Evolutionary conservation across 1,140 invertebrate species (phyloP).

Genomic region (Pemphigus obesinymphae): DNA sequence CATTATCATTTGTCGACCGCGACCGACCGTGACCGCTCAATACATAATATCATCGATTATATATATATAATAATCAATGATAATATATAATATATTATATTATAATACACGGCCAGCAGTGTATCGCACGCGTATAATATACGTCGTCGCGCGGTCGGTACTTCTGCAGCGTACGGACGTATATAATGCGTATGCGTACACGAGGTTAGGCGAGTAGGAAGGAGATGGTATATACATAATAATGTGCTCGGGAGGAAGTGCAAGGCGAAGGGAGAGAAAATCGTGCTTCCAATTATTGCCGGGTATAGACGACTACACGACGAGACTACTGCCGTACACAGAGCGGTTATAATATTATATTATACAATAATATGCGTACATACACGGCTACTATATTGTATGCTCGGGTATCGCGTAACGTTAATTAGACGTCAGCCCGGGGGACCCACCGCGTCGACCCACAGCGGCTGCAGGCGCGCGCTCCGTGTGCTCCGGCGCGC

Average conservation of each 20-base stretch:
- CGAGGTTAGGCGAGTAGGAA: background rate
- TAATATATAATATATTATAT: too few species aligned
- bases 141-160: too few species aligned
- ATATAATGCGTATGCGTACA: too few species aligned
- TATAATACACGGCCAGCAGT: too few species aligned
- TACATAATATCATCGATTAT: too few species aligned
- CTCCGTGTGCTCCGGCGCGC: background rate
- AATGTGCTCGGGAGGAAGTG: background rate
- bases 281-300: slow-evolving; percentile 40
- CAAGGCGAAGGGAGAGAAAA: background rate
- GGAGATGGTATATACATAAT: background rate
- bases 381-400: background rate
- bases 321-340: background rate
- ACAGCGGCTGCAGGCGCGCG: background rate
- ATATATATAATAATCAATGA: too few species aligned
- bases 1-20: background rate
- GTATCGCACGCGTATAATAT: too few species aligned
- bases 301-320: slow-evolving; percentile 22
- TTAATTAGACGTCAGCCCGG: slow-evolving; percentile 40
- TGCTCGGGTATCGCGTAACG: slow-evolving; percentile 12
- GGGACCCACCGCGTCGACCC: slow-evolving; percentile 34
- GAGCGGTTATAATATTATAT: too few species aligned
- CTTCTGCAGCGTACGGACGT: too few species aligned
- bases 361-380: background rate
- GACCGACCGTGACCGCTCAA: background rate